phyloP scores from a whole-genome alignment of 2,113 vertebrate species.

The Phyllopteryx taeniolatus region DNA sequence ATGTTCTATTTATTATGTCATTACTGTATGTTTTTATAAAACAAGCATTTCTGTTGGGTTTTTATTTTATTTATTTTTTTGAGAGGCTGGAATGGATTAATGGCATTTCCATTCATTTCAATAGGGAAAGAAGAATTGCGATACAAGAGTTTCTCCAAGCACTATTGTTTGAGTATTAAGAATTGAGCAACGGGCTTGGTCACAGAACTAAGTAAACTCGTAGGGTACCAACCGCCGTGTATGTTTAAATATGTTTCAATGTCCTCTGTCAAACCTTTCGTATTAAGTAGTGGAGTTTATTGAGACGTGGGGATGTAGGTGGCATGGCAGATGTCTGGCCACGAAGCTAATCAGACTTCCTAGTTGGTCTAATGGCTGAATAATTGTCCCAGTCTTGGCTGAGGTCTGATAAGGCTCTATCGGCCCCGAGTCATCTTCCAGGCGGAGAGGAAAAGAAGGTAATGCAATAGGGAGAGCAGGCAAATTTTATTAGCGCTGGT shows the following conservation, averaged over 20 bases:
- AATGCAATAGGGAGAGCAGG: slow-evolving; percentile 51
- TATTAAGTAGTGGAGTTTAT: slow-evolving; percentile 16
- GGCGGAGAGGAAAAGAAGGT: slow-evolving; percentile 41
- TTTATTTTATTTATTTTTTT: too few relatives aligned
- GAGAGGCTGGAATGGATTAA: too few relatives aligned
- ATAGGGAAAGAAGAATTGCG: too few relatives aligned
- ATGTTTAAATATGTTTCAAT: background rate
- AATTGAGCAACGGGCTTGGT: too few relatives aligned
- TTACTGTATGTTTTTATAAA: too few relatives aligned
- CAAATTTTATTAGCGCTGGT: slow-evolving; percentile 62
- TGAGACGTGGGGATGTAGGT: slow-evolving; percentile 38
- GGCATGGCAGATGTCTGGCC: slow-evolving; percentile 51
- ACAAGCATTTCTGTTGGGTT: too few relatives aligned
- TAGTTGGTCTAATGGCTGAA: slow-evolving; percentile 56
- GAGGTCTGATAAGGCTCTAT: slow-evolving; percentile 48
- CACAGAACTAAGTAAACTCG: too few relatives aligned
- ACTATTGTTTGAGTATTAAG: too few relatives aligned
- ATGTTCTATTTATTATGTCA: too few relatives aligned
- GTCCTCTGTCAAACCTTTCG: background rate
- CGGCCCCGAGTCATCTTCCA: slow-evolving; percentile 42
- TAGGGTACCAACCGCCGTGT: too few relatives aligned
- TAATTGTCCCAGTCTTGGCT: slow-evolving; percentile 49
- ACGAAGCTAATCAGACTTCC: slow-evolving; percentile 50
- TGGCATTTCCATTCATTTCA: too few relatives aligned
- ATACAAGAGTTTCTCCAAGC: too few relatives aligned